A percentile compares a stretch with the other conserved stretches of the same genome.
Evolutionary conservation across 1,140 invertebrate genomes (phyloP).

Genomic region (Zaprionus vittiger): DNA sequence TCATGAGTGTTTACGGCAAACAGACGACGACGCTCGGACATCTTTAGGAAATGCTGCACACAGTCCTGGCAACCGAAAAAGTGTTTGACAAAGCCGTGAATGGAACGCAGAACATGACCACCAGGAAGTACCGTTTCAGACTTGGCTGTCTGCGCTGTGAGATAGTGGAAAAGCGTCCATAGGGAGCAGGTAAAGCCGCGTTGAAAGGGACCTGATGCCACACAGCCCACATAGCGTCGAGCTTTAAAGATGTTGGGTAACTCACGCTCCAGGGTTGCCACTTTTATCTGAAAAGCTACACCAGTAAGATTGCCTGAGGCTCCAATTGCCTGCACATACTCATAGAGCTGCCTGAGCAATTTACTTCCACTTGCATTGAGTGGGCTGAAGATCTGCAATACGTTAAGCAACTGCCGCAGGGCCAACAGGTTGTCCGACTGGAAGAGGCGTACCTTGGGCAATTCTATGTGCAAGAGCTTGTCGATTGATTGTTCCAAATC

Average conservation of each 20-base stretch:
- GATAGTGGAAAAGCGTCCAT: slow-evolving; percentile 97
- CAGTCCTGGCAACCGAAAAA: slow-evolving; percentile 98
- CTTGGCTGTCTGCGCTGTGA: slow-evolving; percentile 92
- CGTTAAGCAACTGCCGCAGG: slow-evolving; percentile 34
- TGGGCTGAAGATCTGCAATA: slow-evolving; percentile 37
- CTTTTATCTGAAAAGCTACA: slow-evolving; percentile 29
- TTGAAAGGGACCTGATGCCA: slow-evolving; percentile 85
- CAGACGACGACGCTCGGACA: slow-evolving; percentile 88
- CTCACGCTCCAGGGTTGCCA: slow-evolving; percentile 14
- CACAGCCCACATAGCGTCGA: slow-evolving; percentile 89
- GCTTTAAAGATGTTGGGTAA: slow-evolving; percentile 71
- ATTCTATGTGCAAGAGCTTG: slow-evolving; percentile 60
- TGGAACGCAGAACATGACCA: slow-evolving; percentile 89
- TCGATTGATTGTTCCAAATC: slow-evolving; percentile 67
- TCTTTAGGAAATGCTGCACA: slow-evolving; percentile 91
- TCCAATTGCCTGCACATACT: slow-evolving; percentile 8
- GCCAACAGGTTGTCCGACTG: slow-evolving; percentile 34
- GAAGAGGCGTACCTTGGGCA: slow-evolving; percentile 45
- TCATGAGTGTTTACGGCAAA: slow-evolving; percentile 87
- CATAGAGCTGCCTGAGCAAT: slow-evolving; percentile 32
- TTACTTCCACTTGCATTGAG: slow-evolving; percentile 39
- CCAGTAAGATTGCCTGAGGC: slow-evolving; percentile 18
- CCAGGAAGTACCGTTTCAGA: slow-evolving; percentile 79
- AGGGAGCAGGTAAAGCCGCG: slow-evolving; percentile 97
- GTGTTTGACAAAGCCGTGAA: slow-evolving; percentile 94